These are phyloP conservation scores for Acheta domesticus DNA, from an alignment of 2,888 invertebrate species.

Conservation along the genomic window DNA sequence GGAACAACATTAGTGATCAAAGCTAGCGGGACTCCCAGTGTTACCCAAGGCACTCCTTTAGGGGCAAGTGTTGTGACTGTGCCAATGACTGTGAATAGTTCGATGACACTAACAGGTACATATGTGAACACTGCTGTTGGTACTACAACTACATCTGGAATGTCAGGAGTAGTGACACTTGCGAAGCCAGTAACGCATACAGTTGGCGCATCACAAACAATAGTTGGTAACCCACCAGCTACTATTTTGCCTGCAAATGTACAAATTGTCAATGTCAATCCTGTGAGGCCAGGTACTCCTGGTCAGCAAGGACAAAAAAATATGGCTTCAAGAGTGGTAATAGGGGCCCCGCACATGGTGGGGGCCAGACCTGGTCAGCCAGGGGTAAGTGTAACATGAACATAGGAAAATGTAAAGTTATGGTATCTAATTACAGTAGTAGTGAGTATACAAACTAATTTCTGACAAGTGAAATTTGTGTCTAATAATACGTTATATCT, in stretches of 20 bases:
- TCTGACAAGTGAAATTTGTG: constrained; percentile 31
- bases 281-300: constrained; percentile 68
- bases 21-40: constrained; percentile 40
- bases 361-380: constrained; percentile 78
- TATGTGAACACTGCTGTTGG: constrained; percentile 49
- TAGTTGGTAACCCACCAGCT: constrained; percentile 61
- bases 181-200: constrained; percentile 57
- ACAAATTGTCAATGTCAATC: constrained; percentile 73
- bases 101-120: constrained; percentile 42
- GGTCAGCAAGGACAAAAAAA: constrained; percentile 69
- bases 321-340: constrained; percentile 77
- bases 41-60: constrained; percentile 39
- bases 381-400: constrained; percentile 57
- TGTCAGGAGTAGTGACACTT: constrained; percentile 63
- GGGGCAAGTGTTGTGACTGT: constrained; percentile 57
- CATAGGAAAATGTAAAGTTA: too few relatives aligned
- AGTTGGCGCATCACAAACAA: constrained; percentile 58
- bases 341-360: constrained; percentile 77
- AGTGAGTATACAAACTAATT: too few relatives aligned
- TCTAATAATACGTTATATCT: constrained; percentile 21
- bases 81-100: constrained; percentile 62
- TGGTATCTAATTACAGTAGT: too few relatives aligned
- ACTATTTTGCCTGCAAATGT: constrained; percentile 68
- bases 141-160: constrained; percentile 49
- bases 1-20: constrained; percentile 50